Evolutionary conservation across 2,797 vertebrate genomes (phyloP), one percentile per base, ranked within the genome.

Genomic region (Danio jaintianensis): DNA sequence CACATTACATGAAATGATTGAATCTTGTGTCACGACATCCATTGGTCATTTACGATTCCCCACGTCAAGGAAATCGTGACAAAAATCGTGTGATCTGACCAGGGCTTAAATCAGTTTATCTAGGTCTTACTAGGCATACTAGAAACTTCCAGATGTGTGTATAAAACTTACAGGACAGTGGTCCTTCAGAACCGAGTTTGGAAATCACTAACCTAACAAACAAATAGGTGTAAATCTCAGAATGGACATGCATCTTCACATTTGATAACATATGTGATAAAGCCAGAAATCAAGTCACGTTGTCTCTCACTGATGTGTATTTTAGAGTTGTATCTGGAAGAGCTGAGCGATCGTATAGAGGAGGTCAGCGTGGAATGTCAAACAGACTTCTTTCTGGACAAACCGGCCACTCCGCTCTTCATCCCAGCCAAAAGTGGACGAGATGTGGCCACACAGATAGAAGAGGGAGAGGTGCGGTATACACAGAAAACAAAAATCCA

Each of bases 281-380:
- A n/a, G n/a, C n/a, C n/a, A n/a, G 18, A 72, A 55, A 7, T 73
- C 10, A 47, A 71, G n/a, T 52, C n/a, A 1, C 48, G 10, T 47
- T 20, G n/a, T n/a, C n/a, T n/a, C n/a, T n/a, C n/a, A 45, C 43
- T 81, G 7, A 38, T 47, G 9, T 82, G 89, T 71, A 11, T 90
- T 91, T 91, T 87, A 98, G 98, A 99, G 53, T 85, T 94, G 61
- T 98, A 98, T 87, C 94, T 99, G 45, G 97, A 99, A 91, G 97
- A 98, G 85, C 90, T 99, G 88, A 93, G 92, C 84, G 93, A 96
- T 61, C 82, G 83, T 0, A 15, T 94, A 79, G 87, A 92, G 86
- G 90, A 94, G 43, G 84, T 85, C 70, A 94, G 95, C 59, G 87
- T 84, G 58, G 93, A 96, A 82, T 97, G 96, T 90, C 98, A 99